A percentile compares a stretch with the other conserved stretches of the same genome.
phyloP scores from a whole-genome alignment of 1,140 invertebrate species.

The Drosophila subobscura region DNA sequence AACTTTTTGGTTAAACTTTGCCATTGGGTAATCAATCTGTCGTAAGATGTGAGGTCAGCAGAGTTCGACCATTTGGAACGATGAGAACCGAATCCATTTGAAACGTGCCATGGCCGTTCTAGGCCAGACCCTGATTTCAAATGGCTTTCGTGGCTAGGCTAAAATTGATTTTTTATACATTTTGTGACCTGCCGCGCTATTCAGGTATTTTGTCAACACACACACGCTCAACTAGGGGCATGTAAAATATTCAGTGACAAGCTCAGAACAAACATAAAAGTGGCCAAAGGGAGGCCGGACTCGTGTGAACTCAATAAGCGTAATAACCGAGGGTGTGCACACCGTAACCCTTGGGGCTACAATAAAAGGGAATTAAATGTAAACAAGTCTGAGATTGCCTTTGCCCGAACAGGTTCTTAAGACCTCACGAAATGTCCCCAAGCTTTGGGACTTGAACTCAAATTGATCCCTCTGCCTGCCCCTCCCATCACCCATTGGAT shows the following conservation, averaged over 20 bases:
- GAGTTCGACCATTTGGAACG: no score
- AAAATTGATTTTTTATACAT: slow-evolving; percentile 68
- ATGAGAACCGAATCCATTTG: no score
- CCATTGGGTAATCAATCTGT: no score
- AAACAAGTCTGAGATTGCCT: slow-evolving; percentile 64
- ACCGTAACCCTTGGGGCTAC: slow-evolving; percentile 29
- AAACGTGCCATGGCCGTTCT: no score
- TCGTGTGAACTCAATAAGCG: slow-evolving; percentile 75
- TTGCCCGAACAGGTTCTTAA: slow-evolving; percentile 26
- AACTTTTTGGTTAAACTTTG: no score
- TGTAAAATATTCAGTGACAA: background rate
- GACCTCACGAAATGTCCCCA: background rate
- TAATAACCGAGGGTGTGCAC: slow-evolving; percentile 64
- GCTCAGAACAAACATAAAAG: slow-evolving; percentile 52
- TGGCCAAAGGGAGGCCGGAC: slow-evolving; percentile 14
- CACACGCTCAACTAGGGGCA: slow-evolving; percentile 38
- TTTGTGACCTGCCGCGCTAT: slow-evolving; percentile 26
- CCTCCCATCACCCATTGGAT: no score
- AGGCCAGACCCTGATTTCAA: background rate
- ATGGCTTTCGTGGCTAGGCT: no score
- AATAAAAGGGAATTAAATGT: slow-evolving; percentile 77
- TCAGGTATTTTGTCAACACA: slow-evolving; percentile 58
- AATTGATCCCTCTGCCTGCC: slow-evolving; percentile 64
- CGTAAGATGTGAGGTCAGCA: no score
- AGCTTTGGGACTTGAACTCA: background rate